These are phyloP conservation scores for Machaerirhynchus nigripectus DNA, from an alignment of 2,113 vertebrate species.

Conservation along the genomic window DNA sequence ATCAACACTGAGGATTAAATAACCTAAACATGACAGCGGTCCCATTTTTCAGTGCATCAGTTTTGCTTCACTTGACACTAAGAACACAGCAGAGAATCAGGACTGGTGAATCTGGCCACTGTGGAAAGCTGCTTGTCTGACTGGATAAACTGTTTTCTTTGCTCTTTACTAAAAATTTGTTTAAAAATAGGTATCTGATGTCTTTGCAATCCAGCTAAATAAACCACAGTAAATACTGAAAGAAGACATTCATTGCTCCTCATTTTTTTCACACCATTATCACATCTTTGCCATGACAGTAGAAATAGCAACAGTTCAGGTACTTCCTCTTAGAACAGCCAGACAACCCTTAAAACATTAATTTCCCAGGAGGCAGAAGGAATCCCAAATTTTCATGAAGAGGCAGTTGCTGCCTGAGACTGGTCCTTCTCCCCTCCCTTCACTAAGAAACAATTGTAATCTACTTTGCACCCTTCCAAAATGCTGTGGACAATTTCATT, in stretches of 20 bases:
- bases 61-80: neutral
- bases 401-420: neutral
- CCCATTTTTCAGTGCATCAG: neutral
- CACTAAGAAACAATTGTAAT: neutral
- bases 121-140: neutral
- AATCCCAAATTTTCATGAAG: neutral
- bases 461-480: neutral
- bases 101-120: neutral
- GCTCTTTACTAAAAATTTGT: neutral
- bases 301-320: neutral
- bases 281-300: neutral
- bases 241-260: neutral
- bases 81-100: neutral
- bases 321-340: neutral
- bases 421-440: neutral
- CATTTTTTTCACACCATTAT: neutral
- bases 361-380: neutral
- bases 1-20: neutral
- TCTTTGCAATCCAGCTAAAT: neutral
- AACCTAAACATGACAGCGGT: neutral
- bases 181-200: neutral
- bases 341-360: neutral
- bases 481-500: neutral
- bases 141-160: neutral
- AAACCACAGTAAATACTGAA: neutral